phyloP scores from a whole-genome alignment of 2,113 vertebrate genomes.

The Corythornis madagascariensis region DNA sequence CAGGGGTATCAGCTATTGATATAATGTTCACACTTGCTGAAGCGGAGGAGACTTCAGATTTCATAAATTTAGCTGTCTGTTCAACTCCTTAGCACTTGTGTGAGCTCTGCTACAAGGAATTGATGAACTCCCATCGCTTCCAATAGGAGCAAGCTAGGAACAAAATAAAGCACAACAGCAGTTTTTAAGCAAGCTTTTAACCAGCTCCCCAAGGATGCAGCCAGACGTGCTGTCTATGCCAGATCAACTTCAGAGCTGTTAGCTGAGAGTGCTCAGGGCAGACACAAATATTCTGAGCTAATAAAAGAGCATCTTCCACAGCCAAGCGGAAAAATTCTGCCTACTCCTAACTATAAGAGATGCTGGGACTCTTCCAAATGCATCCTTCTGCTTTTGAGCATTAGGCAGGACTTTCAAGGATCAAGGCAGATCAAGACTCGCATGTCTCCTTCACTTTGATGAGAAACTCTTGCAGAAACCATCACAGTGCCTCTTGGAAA shows the following conservation, averaged over 20 bases:
- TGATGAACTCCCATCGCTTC: background rate
- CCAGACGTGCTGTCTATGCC: background rate
- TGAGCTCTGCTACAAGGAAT: constrained; percentile 19
- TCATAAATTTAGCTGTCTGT: background rate
- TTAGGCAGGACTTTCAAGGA: background rate
- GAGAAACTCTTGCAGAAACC: background rate
- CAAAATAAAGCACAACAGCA: constrained; percentile 1
- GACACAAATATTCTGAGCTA: constrained; percentile 22
- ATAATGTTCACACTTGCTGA: background rate
- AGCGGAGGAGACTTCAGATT: background rate
- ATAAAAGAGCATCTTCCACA: constrained; percentile 24
- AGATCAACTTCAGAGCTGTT: constrained; percentile 30
- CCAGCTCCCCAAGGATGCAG: constrained; percentile 4
- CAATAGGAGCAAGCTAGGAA: background rate
- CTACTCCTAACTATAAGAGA: background rate
- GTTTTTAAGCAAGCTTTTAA: constrained; percentile 29
- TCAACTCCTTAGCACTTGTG: background rate
- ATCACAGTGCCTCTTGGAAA: background rate
- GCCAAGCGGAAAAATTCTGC: background rate
- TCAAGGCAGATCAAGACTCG: background rate
- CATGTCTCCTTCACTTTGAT: background rate
- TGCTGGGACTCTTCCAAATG: background rate
- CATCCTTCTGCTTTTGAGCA: background rate
- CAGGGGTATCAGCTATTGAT: background rate
- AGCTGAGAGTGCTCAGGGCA: background rate